These are phyloP conservation scores for Macaria notata DNA, from an alignment of 2,888 invertebrate species.

Conservation along the genomic window DNA sequence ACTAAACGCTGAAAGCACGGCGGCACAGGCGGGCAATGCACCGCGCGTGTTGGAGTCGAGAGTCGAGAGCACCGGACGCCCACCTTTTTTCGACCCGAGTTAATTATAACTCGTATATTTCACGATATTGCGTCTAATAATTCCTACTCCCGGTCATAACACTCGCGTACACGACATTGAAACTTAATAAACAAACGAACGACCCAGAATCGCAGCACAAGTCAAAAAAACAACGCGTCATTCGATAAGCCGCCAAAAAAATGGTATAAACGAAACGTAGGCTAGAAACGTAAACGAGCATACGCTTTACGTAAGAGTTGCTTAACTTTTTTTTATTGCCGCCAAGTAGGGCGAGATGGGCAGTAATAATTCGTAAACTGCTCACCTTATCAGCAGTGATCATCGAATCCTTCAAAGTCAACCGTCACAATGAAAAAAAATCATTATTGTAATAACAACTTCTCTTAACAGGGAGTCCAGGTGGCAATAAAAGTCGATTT, in stretches of 20 bases:
- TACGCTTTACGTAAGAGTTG: conserved; percentile 25
- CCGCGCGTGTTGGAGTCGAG: conserved; percentile 38
- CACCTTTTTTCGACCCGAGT: conserved; percentile 66
- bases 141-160: conserved; percentile 41
- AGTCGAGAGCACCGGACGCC: conserved; percentile 51
- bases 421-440: too few relatives aligned
- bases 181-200: conserved; percentile 42
- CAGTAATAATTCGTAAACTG: conserved; percentile 13
- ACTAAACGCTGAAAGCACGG: conserved; percentile 22
- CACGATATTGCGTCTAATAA: conserved; percentile 55
- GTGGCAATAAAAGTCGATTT: too few relatives aligned
- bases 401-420: too few relatives aligned
- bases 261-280: conserved; percentile 3
- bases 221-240: conserved; percentile 13
- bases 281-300: conserved; percentile 1
- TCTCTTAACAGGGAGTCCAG: too few relatives aligned
- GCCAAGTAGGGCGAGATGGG: conserved; percentile 23
- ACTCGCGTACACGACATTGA: conserved; percentile 51
- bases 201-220: conserved; percentile 23
- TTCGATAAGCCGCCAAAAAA: conserved; percentile 3
- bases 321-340: conserved; percentile 23
- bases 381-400: too few relatives aligned
- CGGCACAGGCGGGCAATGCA: conserved; percentile 62
- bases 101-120: conserved; percentile 61
- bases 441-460: too few relatives aligned